Conservation (phyloP, 1,140 invertebrate species). For the Zaprionus davidi region DNA sequence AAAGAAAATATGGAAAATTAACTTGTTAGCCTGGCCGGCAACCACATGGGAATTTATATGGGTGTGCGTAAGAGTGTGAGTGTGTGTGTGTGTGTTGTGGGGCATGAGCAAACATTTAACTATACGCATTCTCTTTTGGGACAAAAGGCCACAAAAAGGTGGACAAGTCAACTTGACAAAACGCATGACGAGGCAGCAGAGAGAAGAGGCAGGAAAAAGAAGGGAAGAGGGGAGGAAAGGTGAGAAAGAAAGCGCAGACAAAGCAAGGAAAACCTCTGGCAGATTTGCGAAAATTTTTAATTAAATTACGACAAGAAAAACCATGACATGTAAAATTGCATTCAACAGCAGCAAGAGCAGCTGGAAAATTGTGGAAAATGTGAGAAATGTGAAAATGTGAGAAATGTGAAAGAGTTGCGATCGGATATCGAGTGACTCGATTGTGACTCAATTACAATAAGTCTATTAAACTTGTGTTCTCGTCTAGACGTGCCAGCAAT, state of each 20-base stretch:
- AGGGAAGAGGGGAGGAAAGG: neutral
- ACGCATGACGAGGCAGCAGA: conserved; percentile 38
- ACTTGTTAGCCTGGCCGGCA: conserved; percentile 68
- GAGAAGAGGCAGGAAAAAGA: too few relatives aligned
- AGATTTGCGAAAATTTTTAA: conserved; percentile 69
- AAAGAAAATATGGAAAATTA: conserved; percentile 83
- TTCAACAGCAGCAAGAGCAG: conserved; percentile 36
- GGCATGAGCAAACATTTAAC: conserved; percentile 62
- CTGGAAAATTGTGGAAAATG: conserved; percentile 40
- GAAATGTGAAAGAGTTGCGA: conserved; percentile 71
- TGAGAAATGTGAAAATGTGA: conserved; percentile 59
- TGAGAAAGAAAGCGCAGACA: conserved; percentile 15
- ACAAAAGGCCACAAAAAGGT: conserved; percentile 70
- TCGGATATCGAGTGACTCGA: conserved; percentile 69
- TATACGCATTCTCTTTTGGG: conserved; percentile 73
- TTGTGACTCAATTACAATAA: conserved; percentile 83
- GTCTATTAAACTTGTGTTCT: conserved; percentile 72
- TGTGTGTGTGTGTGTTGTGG: conserved; percentile 27
- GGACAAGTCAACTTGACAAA: conserved; percentile 71
- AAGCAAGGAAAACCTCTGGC: conserved; percentile 31
- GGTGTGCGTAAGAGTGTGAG: neutral
- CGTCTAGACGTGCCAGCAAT: too few relatives aligned
- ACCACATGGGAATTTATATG: conserved; percentile 40
- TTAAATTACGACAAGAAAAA: conserved; percentile 50
- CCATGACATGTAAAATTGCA: conserved; percentile 61